Base-by-base conservation (phyloP, 64 coral and sea anemone species). In the Acropora tenuis region DNA sequence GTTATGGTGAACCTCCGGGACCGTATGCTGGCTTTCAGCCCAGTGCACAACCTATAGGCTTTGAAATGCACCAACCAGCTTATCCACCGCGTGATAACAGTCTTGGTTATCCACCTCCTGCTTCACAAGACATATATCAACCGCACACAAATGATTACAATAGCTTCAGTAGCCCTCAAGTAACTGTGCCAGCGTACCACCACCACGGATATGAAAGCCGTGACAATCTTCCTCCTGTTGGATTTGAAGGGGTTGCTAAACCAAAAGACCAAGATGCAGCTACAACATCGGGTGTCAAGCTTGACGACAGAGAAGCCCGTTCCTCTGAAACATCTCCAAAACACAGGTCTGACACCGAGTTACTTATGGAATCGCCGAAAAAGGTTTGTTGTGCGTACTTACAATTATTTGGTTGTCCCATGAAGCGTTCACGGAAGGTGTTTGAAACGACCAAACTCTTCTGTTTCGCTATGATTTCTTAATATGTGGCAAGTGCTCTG, bases 151-250 rank as follows among this genome's bases (percentile, higher is more conserved):
- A 90, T 10, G 61, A 90, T 1, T 76, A 76, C 87, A 63, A 40
- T 57, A 90, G 18, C 78, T 91, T 19, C 42, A 44, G 47, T 50
- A 12, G 7, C 48, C 45, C 66, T 49, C 47, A 69, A 74, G 3
- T 50, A 49, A 75, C 75, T 1, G 47, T 12, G 1, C 91, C 84
- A 5, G 69, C 77, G 3, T 93, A 93, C 47, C 77, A 82, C 48
- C 74, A 80, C 48, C 75, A 88, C 86, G 72, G 91, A 50, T 48
- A 2, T 40, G 52, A 50, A 65, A 50, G 50, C 47, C 15, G 40
- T 11, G 46, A 77, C 20, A 80, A 76, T 13, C 75, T 87, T 5
- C 91, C 91, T 57, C 90, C 91, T 9, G 91, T 93, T 5, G 91
- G 91, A 11, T 93, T 93, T 87, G 91, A 93, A 80, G 74, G 67